Base-by-base conservation (phyloP, 1,140 invertebrate species). In the Phthorimaea operculella region DNA sequence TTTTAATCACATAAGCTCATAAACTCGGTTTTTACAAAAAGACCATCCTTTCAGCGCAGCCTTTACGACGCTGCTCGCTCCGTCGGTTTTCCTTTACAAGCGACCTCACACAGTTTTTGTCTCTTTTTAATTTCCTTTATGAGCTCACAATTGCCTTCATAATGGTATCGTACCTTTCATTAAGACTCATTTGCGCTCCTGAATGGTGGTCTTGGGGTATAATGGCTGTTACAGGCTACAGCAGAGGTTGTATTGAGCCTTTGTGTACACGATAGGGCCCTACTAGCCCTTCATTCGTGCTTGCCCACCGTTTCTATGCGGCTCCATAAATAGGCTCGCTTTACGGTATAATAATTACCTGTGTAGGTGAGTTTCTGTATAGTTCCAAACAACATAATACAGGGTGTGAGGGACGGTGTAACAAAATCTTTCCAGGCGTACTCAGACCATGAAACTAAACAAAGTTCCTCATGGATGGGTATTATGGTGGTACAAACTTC, bases 131-230 rank as follows among this genome's bases (percentile, higher is more conserved):
- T 79, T 82, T 79, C 68, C 74, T 77, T 77, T 76, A 79, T 74
- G 70, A 74, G 74, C 67, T 81, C 73, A 74, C 74, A 76, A 79
- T 78, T 78, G 65, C 72, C 75, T 73, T 73, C 71, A 73, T 82
- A 77, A 79, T 75, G 68, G 72, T 76, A 79, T 79, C 74, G 72
- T 70, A 77, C 74, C 75, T 79, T 79, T 78, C 66, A 79, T 82
- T 82, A 79, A 77, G 68, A 71, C 72, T 78, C 78, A 76, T 81
- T 78, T 74, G 72, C 72, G 71, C 72, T 64, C 55, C 55, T 75
- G 72, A 79, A 82, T 75, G 70, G 74, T 75, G 68, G 68, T 70
- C 70, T 76, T 65, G 65, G 59, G 70, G 69, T 69, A 69, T 79
- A 78, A 78, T 76, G 68, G 68, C 57, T 72, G 62, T 70, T n/a